These are phyloP conservation scores for Lumbricus terrestris DNA, from an alignment of 2,888 invertebrate genomes.

Conservation along the genomic window DNA sequence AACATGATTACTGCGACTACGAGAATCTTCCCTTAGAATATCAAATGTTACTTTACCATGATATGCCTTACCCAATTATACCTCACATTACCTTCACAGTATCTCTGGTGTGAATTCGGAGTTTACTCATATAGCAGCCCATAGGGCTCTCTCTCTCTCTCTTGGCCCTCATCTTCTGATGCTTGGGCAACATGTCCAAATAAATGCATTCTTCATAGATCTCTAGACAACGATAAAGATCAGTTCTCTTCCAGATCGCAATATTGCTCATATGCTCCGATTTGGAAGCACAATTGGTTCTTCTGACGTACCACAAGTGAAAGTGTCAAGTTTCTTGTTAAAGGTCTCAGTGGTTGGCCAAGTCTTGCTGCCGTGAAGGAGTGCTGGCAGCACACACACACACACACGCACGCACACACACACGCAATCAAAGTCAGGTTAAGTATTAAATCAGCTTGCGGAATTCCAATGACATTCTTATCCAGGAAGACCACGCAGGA, in stretches of 20 bases:
- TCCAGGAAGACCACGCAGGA: background rate
- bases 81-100: background rate
- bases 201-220: background rate
- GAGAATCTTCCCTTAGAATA: background rate
- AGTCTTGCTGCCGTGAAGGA: too few relatives aligned
- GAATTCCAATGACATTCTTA: background rate
- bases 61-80: background rate
- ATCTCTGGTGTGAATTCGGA: too few relatives aligned
- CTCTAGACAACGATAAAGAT: background rate
- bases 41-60: background rate
- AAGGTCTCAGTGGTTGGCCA: background rate
- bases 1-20: too few relatives aligned
- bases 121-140: too few relatives aligned
- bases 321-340: too few relatives aligned
- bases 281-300: background rate
- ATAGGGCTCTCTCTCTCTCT: too few relatives aligned
- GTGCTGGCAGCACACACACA: too few relatives aligned
- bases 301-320: background rate
- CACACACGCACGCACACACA: too few relatives aligned
- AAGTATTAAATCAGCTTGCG: background rate
- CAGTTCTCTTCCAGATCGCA: background rate
- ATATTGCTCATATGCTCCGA: background rate
- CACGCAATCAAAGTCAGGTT: background rate
- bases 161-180: background rate
- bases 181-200: background rate